Evolutionary conservation across 2,113 vertebrate species (phyloP), one percentile per base, ranked within the genome.

Genomic region (Ammodytes marinus): DNA sequence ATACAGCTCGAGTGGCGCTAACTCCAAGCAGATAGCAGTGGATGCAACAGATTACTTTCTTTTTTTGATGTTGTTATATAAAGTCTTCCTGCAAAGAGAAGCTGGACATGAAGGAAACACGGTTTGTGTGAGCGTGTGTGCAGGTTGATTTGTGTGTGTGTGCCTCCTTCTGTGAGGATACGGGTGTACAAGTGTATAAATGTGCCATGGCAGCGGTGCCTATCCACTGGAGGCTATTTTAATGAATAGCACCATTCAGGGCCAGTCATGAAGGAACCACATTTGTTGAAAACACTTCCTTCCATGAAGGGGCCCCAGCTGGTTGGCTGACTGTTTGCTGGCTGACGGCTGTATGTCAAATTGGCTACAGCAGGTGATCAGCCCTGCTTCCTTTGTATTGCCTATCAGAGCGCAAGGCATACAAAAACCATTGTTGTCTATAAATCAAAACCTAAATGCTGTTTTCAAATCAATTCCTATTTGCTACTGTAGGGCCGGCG

Each of bases 391-490:
- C 78, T 88, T 87, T 94, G 93, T 90, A 95, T 94, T 92, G 88
- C 83, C 83, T 86, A 85, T 93, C 88, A 55, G 86, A 91, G 85
- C 79, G 84, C 88, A 74, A 84, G 65, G 69, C 60, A 78, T 85
- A 27, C 27, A 86, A 90, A 84, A 92, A 93, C 92, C 15, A 69
- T 89, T 83, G 84, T 87, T 83, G 50, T 80, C 89, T 88, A 85
- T 94, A 93, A 95, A 95, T 95, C 92, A 94, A 93, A 93, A 84
- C 70, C 88, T 89, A 91, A 94, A 93, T 88, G 88, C 87, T 74
- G 82, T 90, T 87, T 88, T 74, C 67, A 82, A 82, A 84, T 85
- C 77, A 83, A 88, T 85, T 86, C 76, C 84, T 79, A 68, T 89
- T 86, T 89, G 85, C 49, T 37, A 82, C 73, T 79, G 66, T 70